These are phyloP conservation scores for Salticus scenicus DNA, from an alignment of 2,888 invertebrate genomes.

Conservation along the genomic window DNA sequence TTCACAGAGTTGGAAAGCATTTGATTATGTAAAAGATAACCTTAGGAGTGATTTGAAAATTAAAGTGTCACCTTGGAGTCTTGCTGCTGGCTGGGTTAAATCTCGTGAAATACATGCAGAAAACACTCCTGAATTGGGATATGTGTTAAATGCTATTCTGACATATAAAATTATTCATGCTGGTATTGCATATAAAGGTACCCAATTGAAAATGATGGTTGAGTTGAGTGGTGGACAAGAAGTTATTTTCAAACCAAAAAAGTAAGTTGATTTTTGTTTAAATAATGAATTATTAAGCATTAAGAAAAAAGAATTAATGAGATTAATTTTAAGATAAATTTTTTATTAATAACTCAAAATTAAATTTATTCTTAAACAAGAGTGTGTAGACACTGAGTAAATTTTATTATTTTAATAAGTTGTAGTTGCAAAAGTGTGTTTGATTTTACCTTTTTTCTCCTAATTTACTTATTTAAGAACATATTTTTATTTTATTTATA, in stretches of 20 bases:
- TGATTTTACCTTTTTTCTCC: too few relatives aligned
- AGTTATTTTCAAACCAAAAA: conserved; percentile 92
- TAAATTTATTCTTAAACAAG: too few relatives aligned
- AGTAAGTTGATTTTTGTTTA: conserved; percentile 79
- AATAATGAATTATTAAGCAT: neutral
- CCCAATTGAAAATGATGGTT: conserved; percentile 90
- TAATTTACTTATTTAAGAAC: too few relatives aligned
- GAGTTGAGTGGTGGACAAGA: conserved; percentile 85
- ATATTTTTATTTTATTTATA: too few relatives aligned
- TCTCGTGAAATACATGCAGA: conserved; percentile 74
- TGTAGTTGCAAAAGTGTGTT: too few relatives aligned
- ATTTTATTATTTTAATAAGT: too few relatives aligned
- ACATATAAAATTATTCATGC: conserved; percentile 78
- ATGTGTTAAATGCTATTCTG: conserved; percentile 74
- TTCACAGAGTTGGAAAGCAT: neutral
- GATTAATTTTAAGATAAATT: too few relatives aligned
- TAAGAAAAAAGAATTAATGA: too few relatives aligned
- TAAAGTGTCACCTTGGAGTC: conserved; percentile 73
- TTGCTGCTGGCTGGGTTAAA: conserved; percentile 75
- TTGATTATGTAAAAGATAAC: conserved; percentile 51
- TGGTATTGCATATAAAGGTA: conserved; percentile 88
- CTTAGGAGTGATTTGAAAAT: conserved; percentile 50
- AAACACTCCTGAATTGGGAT: conserved; percentile 73
- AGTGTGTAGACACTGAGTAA: too few relatives aligned
- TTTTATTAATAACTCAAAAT: too few relatives aligned